Evolutionary conservation across 2,888 invertebrate species (phyloP), one percentile per base, ranked within the genome.

Genomic region (Saturnia pavonia): DNA sequence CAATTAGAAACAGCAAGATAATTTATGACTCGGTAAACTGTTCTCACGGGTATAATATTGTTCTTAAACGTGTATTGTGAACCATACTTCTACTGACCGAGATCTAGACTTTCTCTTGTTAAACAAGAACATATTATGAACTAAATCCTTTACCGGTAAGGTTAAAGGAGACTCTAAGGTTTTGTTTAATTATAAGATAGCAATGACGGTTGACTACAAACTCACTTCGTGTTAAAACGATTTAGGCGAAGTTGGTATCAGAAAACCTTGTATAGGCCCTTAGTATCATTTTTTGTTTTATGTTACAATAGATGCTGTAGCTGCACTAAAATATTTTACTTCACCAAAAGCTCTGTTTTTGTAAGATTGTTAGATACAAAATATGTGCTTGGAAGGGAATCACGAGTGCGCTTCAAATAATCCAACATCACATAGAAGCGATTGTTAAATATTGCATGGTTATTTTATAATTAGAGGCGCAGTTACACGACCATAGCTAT

Each of bases 1-100:
- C 86, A 89, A 90, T 91, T 90, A 90, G 89, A 78, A 77, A 69
- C 69, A 70, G 75, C 74, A 75, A 75, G 78, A 82, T 85, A 88
- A 88, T 84, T 82, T 81, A 79, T 78, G 72, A 76, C 75, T 76
- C 73, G 77, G 2, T 77, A 75, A 81, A 77, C 79, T 80, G 77
- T 85, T 87, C 86, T 83, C 86, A 85, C 82, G 84, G 77, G 72
- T 76, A 69, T 73, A 69, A 45, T 65, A 57, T 66, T 34, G 66
- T 68, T 54, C 63, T 65, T 54, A 57, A 51, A n/a, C 51, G 19
- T 54, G 54, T 60, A 27, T 14, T 12, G 25, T 60, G 25, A 60
- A 27, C 25, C 25, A 2, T 25, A 60, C 14, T 27, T 12, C 14
- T 60, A 60, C 27, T 27, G 8, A n/a, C n/a, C n/a, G n/a, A n/a